Base-by-base conservation (phyloP, 2,113 vertebrate species). In the Sylvilagus bachmani region DNA sequence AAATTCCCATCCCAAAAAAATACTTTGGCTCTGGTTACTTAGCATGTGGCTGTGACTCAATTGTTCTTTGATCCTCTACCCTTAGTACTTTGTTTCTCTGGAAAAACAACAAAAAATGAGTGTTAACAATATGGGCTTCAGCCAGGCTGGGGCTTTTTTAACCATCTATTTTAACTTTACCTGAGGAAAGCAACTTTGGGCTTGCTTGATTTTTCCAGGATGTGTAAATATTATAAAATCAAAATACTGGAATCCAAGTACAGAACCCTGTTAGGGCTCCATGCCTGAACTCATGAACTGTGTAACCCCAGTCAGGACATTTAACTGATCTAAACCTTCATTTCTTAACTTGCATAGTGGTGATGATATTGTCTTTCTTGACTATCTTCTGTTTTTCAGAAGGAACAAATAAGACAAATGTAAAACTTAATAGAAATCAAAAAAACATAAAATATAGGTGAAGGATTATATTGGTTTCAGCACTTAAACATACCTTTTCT, bases 1-100 rank as follows among this genome's bases (percentile, higher is more conserved):
- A 79, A 86, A 91, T 31, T 83, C 49, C 21, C 49, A 78, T 69
- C 55, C 49, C 80, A 75, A 74, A 33, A 58, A 74, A 53, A 67
- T 53, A 88, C 29, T 85, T 85, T 81, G 83, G 82, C 83, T 93
- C 81, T 89, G 62, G 2, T 64, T 93, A 38, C 33, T 85, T 7
- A 38, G 81, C 83, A 44, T 53, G 89, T 91, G 96, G 89, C 83
- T 86, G 83, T 94, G 95, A 90, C 96, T 94, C 82, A 94, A 2
- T 80, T 88, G 74, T 58, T 90, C 69, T 96, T 91, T 93, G 92
- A 96, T 96, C 89, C 92, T 31, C 14, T 85, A 83, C 27, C 3
- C 84, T 94, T 22, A 70, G 70, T 44, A 64, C n/a, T 94, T 95
- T 78, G 64, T 83, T 96, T 95, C 38, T 87, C 24, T 91, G 79